Evolutionary conservation across 2,797 vertebrate species (phyloP).

Genomic region (Poeciliopsis infans): DNA sequence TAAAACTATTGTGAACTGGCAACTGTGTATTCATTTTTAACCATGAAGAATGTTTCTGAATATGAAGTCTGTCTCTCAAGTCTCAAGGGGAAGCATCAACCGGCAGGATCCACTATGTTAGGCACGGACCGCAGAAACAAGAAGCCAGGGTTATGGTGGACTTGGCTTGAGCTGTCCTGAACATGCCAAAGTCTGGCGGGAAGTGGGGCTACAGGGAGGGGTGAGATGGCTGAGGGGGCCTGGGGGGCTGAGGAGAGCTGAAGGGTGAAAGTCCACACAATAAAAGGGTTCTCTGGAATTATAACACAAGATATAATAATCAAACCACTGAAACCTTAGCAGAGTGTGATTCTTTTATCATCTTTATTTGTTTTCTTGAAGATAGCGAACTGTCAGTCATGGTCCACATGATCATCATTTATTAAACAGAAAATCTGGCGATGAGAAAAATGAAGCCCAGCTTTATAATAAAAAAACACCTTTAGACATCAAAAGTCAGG

Average conservation of each 20-base stretch:
- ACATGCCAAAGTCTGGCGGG: conserved; percentile 8
- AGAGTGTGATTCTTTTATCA: not conserved
- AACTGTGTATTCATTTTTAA: not conserved
- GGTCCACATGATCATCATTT: not conserved
- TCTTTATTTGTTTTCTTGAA: not conserved
- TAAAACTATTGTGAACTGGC: not conserved
- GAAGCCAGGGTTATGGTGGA: conserved; percentile 5
- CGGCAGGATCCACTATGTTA: conserved; percentile 11
- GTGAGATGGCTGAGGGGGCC: not conserved
- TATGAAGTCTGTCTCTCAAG: not conserved
- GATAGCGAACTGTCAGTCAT: not conserved
- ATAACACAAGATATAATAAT: not conserved
- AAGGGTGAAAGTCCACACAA: not conserved
- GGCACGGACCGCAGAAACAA: conserved; percentile 1
- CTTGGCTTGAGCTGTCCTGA: conserved; percentile 10
- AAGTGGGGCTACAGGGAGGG: not conserved
- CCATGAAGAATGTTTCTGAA: not conserved
- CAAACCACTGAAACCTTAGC: not conserved
- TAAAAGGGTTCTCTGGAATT: conserved; percentile 1
- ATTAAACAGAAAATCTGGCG: not conserved
- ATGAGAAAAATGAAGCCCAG: not conserved
- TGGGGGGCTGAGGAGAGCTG: no score
- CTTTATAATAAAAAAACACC: not conserved
- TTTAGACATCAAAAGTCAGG: not conserved
- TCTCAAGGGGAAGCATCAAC: conserved; percentile 12